A percentile compares a stretch with the other conserved stretches of the same genome.
Evolutionary conservation across 2,113 vertebrate species (phyloP).

Genomic region (Platichthys stellatus): DNA sequence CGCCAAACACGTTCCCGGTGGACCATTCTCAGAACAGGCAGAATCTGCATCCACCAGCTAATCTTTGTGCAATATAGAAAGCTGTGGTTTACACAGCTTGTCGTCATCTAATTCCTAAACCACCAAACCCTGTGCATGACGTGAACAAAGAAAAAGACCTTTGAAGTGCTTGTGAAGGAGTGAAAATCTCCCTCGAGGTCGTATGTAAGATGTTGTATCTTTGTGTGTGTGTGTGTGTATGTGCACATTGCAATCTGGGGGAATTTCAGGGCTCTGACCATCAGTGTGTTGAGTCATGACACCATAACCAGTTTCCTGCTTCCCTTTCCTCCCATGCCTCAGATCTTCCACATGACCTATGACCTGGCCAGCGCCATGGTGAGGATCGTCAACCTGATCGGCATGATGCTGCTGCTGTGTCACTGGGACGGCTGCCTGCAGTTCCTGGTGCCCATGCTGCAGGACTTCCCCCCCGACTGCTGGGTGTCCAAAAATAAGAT

Average conservation of each 20-base stretch:
- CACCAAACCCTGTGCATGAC: conserved; percentile 13
- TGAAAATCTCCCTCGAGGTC: conserved; percentile 30
- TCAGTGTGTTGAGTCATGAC: conserved; percentile 30
- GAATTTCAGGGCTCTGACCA: conserved; percentile 43
- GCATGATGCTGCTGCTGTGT: conserved; percentile 98
- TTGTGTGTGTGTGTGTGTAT: not conserved
- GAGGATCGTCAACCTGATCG: conserved; percentile 95
- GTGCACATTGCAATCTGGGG: conserved; percentile 10
- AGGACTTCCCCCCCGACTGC: conserved; percentile 95
- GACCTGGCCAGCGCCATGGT: conserved; percentile 97
- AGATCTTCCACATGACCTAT: conserved; percentile 99
- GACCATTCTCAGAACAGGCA: conserved; percentile 27
- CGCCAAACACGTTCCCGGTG: conserved; percentile 32
- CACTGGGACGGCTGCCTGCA: conserved; percentile 99
- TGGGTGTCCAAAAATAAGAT: conserved; percentile 98
- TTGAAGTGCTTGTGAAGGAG: conserved; percentile 21
- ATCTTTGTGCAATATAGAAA: conserved; percentile 22
- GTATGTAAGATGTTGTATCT: not conserved
- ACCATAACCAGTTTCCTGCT: conserved; percentile 34
- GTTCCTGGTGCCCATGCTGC: conserved; percentile 98
- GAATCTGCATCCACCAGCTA: conserved; percentile 56
- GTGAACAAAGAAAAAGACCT: conserved; percentile 14
- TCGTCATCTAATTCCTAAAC: conserved; percentile 21
- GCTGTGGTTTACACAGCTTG: conserved; percentile 21
- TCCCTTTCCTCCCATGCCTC: conserved; percentile 32